Base-by-base conservation (phyloP, 2,888 invertebrate species). In the Tridacna crocea region DNA sequence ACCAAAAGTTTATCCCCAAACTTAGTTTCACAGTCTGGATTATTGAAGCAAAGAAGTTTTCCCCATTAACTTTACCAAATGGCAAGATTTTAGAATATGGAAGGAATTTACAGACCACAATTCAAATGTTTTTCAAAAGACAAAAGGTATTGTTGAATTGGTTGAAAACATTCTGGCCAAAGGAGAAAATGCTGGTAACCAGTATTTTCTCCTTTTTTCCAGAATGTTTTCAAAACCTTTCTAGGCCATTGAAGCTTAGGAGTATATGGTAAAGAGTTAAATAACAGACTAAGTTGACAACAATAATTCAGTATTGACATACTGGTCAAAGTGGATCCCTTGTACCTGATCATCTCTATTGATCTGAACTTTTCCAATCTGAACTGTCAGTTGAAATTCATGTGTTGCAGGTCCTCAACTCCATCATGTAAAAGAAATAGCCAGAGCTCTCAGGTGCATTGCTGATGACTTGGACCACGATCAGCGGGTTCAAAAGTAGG, bases 391-490 rank as follows among this genome's bases (percentile, higher is more conserved):
- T 58, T 4, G 58, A 4, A 19, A 19, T 58, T 36, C 36, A 4
- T 61, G 61, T 63, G 22, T 81, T 84, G 24, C 79, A 93, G 93
- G 93, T 24, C 93, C 93, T n/a, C 93, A 93, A 6, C 88, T 94
- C 84, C 92, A 91, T 78, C 91, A 92, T 77, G 79, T 91, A 0
- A 85, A 90, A 79, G 93, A 93, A 85, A 92, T 94, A 66, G 93
- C 91, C 19, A 78, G 90, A 82, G 92, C 93, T 47, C 85, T 94
- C 48, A 84, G 92, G 46, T 90, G 90, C 83, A 94, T 94, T 78
- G 94, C 93, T 70, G 94, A 94, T 90, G 93, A 94, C 77, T 79
- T 94, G 36, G 94, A 94, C 81, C 89, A 90, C 77, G 93, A 93
- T 86, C 88, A 92, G 72, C 88, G 88, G 75, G 80, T 93, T 74